Evolutionary conservation across 2,797 vertebrate genomes (phyloP).

Genomic region (Bradypodion ventrale): DNA sequence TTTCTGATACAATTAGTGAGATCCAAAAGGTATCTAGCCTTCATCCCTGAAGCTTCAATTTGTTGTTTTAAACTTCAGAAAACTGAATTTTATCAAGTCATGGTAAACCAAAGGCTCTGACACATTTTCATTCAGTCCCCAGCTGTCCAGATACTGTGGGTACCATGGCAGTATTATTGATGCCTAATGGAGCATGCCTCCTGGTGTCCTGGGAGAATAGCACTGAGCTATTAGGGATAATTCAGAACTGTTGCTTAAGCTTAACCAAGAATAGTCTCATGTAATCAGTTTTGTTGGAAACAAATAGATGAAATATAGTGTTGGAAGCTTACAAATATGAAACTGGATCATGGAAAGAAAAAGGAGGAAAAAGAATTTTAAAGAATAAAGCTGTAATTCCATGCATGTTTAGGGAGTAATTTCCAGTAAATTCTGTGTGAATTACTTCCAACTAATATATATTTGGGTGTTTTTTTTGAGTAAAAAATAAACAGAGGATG

Average conservation of each 20-base stretch:
- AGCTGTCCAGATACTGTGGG: background rate
- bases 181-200: background rate
- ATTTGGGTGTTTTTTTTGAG: too few relatives aligned
- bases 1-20: background rate
- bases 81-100: background rate
- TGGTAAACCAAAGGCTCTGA: background rate
- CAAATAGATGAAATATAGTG: background rate
- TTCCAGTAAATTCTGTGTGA: background rate
- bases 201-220: background rate
- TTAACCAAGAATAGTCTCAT: background rate
- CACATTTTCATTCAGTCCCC: constrained; percentile 5
- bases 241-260: background rate
- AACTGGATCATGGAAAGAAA: too few relatives aligned
- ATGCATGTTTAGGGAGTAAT: background rate
- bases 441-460: background rate
- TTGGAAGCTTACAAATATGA: background rate
- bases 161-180: background rate
- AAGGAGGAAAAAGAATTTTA: background rate
- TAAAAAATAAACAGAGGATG: too few relatives aligned
- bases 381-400: background rate
- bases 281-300: background rate
- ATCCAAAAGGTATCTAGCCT: background rate
- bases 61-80: background rate
- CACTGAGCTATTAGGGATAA: background rate
- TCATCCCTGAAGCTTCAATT: background rate